Base-by-base conservation (phyloP, 2,113 vertebrate species). In the Larimichthys crocea region DNA sequence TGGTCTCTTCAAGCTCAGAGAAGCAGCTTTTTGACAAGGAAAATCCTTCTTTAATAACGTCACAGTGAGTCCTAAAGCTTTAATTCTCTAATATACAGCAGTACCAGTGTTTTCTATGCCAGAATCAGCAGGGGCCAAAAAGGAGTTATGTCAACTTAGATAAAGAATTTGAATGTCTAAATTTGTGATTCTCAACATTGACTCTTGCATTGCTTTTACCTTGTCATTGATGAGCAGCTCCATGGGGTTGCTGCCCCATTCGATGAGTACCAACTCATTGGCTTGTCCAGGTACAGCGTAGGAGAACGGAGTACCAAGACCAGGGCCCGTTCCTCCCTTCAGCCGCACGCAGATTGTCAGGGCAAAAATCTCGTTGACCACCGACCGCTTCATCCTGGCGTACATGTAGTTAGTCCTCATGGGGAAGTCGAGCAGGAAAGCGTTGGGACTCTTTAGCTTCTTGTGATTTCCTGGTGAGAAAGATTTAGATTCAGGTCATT, bases 341-440 rank as follows among this genome's bases (percentile, higher is more conserved):
- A 96, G 53, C 92, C 95, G 91, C 69, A 96, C 83, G 79, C 95
- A 95, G 64, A 94, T 60, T 3, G 95, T 96, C 59, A 96, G 57
- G 48, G 94, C 93, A 17, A 95, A 95, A 59, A 96, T 76, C 88
- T 96, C 95, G 0, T 73, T 93, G 55, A 91, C 80, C 63, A 95
- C 83, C 0, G 94, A 88, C 12, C 87, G 88, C 67, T 79, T 95
- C 86, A 95, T 92, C 29, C 88, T 76, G 46, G 76, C 94, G 15
- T 95, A 94, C 95, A 96, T 94, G 89, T 96, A 95, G 88, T 95
- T 96, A 77, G 94, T 95, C 67, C 91, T 93, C 93, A 95, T 93
- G 52, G 95, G 95, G 53, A 96, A 96, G 74, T 95, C 93, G 3
- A 95, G 91, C 81, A 95, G 84, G 90, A 96, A 96, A 0, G 91